A percentile compares a stretch with the other conserved stretches of the same genome.
Evolutionary conservation across 2,888 invertebrate species (phyloP).

Genomic region (Drosophila basisetae): DNA sequence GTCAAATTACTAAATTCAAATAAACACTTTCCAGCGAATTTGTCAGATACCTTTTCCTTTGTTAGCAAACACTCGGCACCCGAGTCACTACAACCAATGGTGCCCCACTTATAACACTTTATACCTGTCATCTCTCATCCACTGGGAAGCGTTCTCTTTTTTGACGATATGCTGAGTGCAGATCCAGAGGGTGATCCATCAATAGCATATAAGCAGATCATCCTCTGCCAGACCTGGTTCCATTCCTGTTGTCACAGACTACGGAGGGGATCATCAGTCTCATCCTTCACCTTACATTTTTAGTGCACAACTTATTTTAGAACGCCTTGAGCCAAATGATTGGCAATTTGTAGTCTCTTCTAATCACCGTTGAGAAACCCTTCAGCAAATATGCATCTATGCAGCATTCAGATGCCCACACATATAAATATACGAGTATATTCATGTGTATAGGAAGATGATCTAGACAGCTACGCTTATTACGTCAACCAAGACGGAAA

Average conservation of each 20-base stretch:
- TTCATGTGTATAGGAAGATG: slow-evolving; percentile 9
- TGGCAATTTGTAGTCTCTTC: not conserved
- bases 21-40: not conserved
- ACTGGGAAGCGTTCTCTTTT: not conserved
- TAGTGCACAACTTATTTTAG: too few relatives aligned
- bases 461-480: slow-evolving; percentile 61
- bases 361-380: not conserved
- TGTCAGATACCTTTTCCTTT: not conserved
- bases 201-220: not conserved
- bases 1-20: not conserved
- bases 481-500: slow-evolving; percentile 45
- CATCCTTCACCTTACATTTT: too few relatives aligned
- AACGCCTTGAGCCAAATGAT: not conserved
- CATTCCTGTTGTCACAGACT: not conserved
- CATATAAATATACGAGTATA: not conserved
- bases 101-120: not conserved
- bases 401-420: not conserved
- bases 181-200: not conserved
- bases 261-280: not conserved
- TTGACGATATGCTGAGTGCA: not conserved
- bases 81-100: not conserved
- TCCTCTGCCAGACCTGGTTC: not conserved
- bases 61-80: not conserved
- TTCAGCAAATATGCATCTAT: not conserved
- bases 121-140: too few relatives aligned